Evolutionary conservation across 2,888 invertebrate species (phyloP), one percentile per base, ranked within the genome.

Genomic region (Mythimna ferrago): DNA sequence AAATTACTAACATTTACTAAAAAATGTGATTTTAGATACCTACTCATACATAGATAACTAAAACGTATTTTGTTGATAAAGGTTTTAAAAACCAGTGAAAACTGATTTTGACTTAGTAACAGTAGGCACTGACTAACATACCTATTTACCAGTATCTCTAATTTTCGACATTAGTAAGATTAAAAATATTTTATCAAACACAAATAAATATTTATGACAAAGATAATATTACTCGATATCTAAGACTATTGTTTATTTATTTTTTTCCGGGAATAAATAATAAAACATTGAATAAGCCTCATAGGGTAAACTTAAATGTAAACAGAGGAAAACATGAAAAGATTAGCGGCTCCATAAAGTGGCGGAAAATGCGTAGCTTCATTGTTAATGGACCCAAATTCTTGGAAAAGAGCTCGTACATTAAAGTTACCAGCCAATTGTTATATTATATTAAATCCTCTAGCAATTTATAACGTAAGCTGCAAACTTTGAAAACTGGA

Each of bases 361-460:
- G 71, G 32, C 41, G 41, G 61, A 51, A 65, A 61, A 35, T 61
- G 6, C 56, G 72, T 65, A 77, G n/a, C 21, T 41, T n/a, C 35
- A 51, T 71, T 71, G 56, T 62, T 44, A 72, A 58, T 58, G 57
- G 57, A 63, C 35, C 57, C 38, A 54, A 66, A 78, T 78, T 73
- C 48, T 73, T 21, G 16, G 41, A 78, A 66, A 54, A 63, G 38
- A 54, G 14, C 38, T 60, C n/a, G 57, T 48, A 48, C 21, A 32
- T 78, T 62, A 48, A 38, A 26, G 26, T 62, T 66, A 41, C 32
- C 48, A 54, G 76, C 58, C 63, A 71, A 61, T 65, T 56, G 16
- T 41, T 64, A 61, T 41, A 71, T 61, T 57, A 71, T 61, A 71
- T 61, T 65, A 61, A 51, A 78, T 54, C 32, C 38, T 16, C 26